Evolutionary conservation across 2,888 invertebrate species (phyloP), one percentile per base, ranked within the genome.

Genomic region (Tinea trinotella): DNA sequence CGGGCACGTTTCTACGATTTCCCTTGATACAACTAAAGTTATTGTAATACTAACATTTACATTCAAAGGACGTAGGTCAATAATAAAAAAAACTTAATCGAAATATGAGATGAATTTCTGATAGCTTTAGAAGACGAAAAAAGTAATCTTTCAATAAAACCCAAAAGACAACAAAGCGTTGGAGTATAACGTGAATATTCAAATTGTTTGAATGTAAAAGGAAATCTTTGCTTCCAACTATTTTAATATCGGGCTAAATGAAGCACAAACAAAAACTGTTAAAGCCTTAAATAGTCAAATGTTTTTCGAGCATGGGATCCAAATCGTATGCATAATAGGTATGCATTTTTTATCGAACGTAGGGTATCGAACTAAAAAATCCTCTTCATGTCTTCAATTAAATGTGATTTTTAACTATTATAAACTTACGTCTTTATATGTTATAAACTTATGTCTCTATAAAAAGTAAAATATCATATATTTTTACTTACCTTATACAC

Each of bases 401-500:
- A n/a, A n/a, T n/a, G n/a, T n/a, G n/a, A n/a, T n/a, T n/a, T n/a
- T n/a, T n/a, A n/a, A n/a, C n/a, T n/a, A n/a, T n/a, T n/a, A n/a
- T n/a, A n/a, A n/a, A n/a, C n/a, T n/a, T n/a, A n/a, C n/a, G n/a
- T n/a, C n/a, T n/a, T n/a, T n/a, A n/a, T n/a, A n/a, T n/a, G n/a
- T n/a, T n/a, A n/a, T n/a, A n/a, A n/a, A n/a, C n/a, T n/a, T n/a
- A n/a, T n/a, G n/a, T n/a, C n/a, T n/a, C n/a, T n/a, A n/a, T n/a
- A n/a, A n/a, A n/a, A n/a, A n/a, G n/a, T n/a, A n/a, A n/a, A n/a
- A n/a, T n/a, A n/a, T n/a, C n/a, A n/a, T n/a, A n/a, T n/a, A n/a
- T n/a, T n/a, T 5, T 22, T 22, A 7, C 62, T 84, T 81, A 93
- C 94, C 88, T 89, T 90, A 60, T 89, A 89, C 44, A 94, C 84